A percentile compares a stretch with the other conserved stretches of the same genome.
These are phyloP conservation scores for Limulus polyphemus DNA, from an alignment of 2,888 invertebrate genomes.

Conservation along the genomic window DNA sequence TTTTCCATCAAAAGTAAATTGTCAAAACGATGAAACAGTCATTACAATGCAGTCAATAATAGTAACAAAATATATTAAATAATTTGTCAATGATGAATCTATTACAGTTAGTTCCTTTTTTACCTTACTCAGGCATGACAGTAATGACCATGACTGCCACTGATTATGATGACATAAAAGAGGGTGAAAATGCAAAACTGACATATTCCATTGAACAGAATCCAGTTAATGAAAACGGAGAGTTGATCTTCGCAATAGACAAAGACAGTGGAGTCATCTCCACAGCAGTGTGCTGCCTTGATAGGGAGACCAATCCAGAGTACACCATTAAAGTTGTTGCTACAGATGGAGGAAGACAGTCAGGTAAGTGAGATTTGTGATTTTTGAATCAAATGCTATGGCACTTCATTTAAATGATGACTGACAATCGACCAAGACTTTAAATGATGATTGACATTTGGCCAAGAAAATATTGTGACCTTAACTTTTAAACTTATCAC, in stretches of 20 bases:
- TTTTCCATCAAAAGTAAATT: too few species aligned
- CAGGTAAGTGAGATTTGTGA: constrained; percentile 24
- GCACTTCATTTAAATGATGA: too few species aligned
- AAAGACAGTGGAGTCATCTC: constrained; percentile 32
- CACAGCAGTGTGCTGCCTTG: constrained; percentile 29
- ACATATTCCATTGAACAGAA: constrained; percentile 32
- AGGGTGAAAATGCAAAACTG: constrained; percentile 39
- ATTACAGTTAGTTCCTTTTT: too few species aligned
- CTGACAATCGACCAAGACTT: too few species aligned
- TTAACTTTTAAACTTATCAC: too few species aligned
- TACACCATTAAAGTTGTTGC: constrained; percentile 30
- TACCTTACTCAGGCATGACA: constrained; percentile 29
- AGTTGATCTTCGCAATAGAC: constrained; percentile 36
- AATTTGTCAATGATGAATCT: too few species aligned
- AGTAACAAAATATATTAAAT: too few species aligned
- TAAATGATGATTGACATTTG: too few species aligned
- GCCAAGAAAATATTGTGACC: too few species aligned
- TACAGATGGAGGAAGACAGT: constrained; percentile 28
- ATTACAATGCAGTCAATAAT: too few species aligned
- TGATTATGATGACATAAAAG: constrained; percentile 37
- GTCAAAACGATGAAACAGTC: too few species aligned
- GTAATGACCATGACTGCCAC: constrained; percentile 38
- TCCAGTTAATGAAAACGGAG: constrained; percentile 31
- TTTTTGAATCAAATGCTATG: too few species aligned
- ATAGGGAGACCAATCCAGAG: constrained; percentile 29